Base-by-base conservation (phyloP, 2,888 invertebrate genomes). In the Latrodectus elegans region DNA sequence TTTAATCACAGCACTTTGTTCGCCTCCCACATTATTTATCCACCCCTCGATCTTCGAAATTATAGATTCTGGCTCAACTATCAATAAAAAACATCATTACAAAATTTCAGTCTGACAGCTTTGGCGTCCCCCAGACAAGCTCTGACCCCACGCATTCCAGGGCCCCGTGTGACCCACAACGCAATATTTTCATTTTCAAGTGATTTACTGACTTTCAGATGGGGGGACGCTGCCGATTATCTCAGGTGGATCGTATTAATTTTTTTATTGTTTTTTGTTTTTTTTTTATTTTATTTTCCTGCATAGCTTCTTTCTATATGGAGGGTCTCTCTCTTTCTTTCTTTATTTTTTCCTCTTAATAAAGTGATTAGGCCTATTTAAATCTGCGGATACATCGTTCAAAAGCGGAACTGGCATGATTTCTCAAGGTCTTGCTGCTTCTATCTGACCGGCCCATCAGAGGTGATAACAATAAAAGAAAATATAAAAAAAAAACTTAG, bases 351-450 rank as follows among this genome's bases (percentile, higher is more conserved):
- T 67, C 64, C 55, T 74, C 74, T 74, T 81, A 83, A 83, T 83
- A 83, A 83, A 83, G 82, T 65, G 75, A 83, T 83, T 83, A 83
- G 75, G 82, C 38, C 75, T 26, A 55, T 75, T 60, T 60, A 60
- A n/a, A n/a, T n/a, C 60, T 60, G n/a, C 60, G 12, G 60, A 68
- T 55, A 51, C 26, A 67, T 51, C 74, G 68, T 60, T 75, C 51
- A 55, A 55, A 83, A 83, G 75, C 82, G 82, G 82, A 83, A 83
- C 82, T 80, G 1, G 71, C 60, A n/a, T 60, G 12, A 17, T 26
- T n/a, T n/a, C 38, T 65, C 65, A 65, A 60, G 72, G 72, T n/a
- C 38, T 80, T 72, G 11, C 60, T 49, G 64, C 64, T n/a, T 52
- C 65, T 60, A 60, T 60, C 60, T 60, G 60, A 10, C n/a, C n/a